Percentiles rank a stretch among this genome's conserved stretches.
Evolutionary conservation across 2,113 vertebrate species (phyloP).

Genomic region (Terrapene triunguis): DNA sequence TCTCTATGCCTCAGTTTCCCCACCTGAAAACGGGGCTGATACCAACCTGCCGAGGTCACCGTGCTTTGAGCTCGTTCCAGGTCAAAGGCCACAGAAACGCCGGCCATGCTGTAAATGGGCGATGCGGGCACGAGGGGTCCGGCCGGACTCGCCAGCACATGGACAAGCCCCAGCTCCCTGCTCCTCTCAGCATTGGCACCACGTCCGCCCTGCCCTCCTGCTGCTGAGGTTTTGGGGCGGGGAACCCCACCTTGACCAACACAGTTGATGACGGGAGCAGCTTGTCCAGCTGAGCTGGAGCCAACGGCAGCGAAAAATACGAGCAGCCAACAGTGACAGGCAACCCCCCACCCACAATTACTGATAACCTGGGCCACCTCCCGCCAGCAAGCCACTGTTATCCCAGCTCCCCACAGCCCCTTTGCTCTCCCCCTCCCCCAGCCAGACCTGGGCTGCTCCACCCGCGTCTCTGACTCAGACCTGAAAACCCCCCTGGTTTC

Average conservation of each 20-base stretch:
- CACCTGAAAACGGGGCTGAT: neutral
- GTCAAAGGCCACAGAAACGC: too few species aligned
- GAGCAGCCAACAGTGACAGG: too few species aligned
- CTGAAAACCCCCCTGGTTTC: accelerated
- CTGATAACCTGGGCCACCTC: neutral
- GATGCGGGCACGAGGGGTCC: neutral
- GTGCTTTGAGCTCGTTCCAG: neutral
- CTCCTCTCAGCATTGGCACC: neutral
- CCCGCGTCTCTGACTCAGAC: neutral
- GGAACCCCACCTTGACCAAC: neutral
- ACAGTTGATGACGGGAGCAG: neutral
- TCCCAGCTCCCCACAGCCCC: neutral
- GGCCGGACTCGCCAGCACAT: neutral
- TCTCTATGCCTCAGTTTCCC: neutral
- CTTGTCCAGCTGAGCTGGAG: too few species aligned
- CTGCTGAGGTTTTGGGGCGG: neutral
- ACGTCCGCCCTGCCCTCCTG: neutral
- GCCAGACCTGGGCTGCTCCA: neutral
- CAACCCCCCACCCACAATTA: too few species aligned
- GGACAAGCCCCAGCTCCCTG: neutral
- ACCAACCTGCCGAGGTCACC: too few species aligned
- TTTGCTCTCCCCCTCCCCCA: too few species aligned
- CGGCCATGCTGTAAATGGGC: neutral
- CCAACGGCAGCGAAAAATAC: too few species aligned
- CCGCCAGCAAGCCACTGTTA: neutral